These are phyloP conservation scores for Drosophila barbarae DNA, from an alignment of 2,888 invertebrate species.

Conservation along the genomic window DNA sequence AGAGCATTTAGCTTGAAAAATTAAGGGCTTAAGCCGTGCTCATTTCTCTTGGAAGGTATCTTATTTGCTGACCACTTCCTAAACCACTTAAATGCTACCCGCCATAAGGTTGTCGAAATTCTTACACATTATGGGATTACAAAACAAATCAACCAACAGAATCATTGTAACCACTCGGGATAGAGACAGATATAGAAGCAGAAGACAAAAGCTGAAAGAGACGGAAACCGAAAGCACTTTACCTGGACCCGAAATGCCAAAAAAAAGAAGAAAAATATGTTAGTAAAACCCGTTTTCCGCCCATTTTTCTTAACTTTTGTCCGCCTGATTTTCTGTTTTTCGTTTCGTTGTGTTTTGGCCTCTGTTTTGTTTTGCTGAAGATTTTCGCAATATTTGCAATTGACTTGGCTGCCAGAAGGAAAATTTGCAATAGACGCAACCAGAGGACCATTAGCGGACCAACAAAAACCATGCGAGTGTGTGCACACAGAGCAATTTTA, in stretches of 20 bases:
- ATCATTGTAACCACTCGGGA: conserved; percentile 44
- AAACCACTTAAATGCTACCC: conserved; percentile 37
- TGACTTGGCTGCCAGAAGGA: conserved; percentile 51
- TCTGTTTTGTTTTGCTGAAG: conserved; percentile 56
- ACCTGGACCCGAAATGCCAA: conserved; percentile 17
- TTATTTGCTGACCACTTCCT: conserved; percentile 36
- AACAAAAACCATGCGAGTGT: conserved; percentile 28
- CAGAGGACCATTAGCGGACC: conserved; percentile 52
- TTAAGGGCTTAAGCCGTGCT: background rate
- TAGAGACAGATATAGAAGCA: conserved; percentile 19
- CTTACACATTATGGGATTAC: conserved; percentile 32
- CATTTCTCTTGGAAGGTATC: background rate
- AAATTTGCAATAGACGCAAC: conserved; percentile 66
- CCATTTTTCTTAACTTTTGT: conserved; percentile 27
- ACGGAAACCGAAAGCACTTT: conserved; percentile 34
- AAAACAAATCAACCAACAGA: conserved; percentile 40
- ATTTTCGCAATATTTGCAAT: conserved; percentile 68
- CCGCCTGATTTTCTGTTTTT: conserved; percentile 20
- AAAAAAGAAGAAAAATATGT: conserved; percentile 21
- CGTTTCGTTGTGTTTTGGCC: conserved; percentile 39
- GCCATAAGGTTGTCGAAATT: conserved; percentile 43
- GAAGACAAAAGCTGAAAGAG: conserved; percentile 21
- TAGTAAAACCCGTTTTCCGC: conserved; percentile 53
- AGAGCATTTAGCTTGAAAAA: conserved; percentile 1
- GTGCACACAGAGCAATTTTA: conserved; percentile 52